Base-by-base conservation (phyloP, 2,888 invertebrate species). In the Thymelicus acteon region DNA sequence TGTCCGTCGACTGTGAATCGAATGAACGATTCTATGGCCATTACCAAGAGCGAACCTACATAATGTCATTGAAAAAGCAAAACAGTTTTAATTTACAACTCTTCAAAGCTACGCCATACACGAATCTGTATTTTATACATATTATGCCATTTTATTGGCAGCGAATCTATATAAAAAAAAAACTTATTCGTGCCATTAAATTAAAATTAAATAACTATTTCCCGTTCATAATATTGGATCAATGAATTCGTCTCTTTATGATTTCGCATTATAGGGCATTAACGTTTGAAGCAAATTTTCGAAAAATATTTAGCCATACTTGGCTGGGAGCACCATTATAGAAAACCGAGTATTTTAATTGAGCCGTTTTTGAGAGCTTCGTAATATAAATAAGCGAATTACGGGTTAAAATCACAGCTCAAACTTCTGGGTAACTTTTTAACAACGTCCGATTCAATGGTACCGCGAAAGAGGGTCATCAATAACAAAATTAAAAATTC, bases 401-500 rank as follows among this genome's bases (percentile, higher is more conserved):
- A 82, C 83, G 82, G 79, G 79, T 82, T 79, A 81, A 82, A 84
- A 88, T 80, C 86, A 82, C 76, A 69, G 69, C 80, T 80, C 82
- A 77, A 85, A 86, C 82, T 86, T 83, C 80, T 76, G 78, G 77
- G 82, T 84, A 90, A 90, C 82, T 90, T 91, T 87, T 89, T 88
- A 90, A 90, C 90, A 88, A 87, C 86, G 84, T 82, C 85, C 87
- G 83, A 86, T 85, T 83, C 85, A 87, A 85, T 85, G 85, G 86
- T 82, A 84, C 85, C 85, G 80, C 86, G 85, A 85, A 85, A 87
- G 85, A 87, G 90, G 88, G 84, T 88, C 91, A 92, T 92, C 92
- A 93, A 92, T 92, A 92, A 92, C 91, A 90, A 92, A 91, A 93
- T 93, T 92, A 92, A 92, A 88, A 93, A 92, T 87, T 88, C 87